Base-by-base conservation (phyloP, 2,797 vertebrate genomes). In the Loris lydekkerianus region DNA sequence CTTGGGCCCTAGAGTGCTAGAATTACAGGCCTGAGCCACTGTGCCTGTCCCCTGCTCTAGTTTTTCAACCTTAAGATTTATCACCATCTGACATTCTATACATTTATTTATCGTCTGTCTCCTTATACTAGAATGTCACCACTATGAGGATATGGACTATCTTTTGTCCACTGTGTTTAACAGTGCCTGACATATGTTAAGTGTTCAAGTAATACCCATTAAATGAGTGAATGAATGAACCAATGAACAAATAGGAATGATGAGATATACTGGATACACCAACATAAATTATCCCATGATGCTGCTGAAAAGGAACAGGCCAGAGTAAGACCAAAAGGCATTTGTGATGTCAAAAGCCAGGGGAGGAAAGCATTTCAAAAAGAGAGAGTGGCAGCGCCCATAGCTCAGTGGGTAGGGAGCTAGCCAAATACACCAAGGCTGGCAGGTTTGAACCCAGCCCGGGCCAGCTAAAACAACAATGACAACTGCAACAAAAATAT, bases 91-190 rank as follows among this genome's bases (percentile, higher is more conserved):
- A 65, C 60, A 10, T 31, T 37, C 27, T 58, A 69, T 40, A 21
- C 29, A 40, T 58, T 46, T 61, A 20, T 80, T 85, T 63, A 43
- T 14, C 25, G n/a, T 63, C 49, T 56, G 15, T 37, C 20, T 96
- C 56, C 43, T 34, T 70, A 46, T 0, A 4, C 43, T 89, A 82
- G 23, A 65, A 72, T 29, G 49, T 89, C 43, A 89, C 65, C 58
- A 67, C 43, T 31, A 34, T 4, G n/a, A 89, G 49, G 89, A 78
- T 49, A 81, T 53, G 63, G 73, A 75, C 29, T n/a, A 10, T 34
- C 60, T 69, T 92, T 69, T 89, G 60, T 76, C 89, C 86, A 86
- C 82, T 43, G 18, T 29, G 31, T 88, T 67, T 34, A 73, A 72
- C 29, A 56, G 63, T 78, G 21, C 75, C 34, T 49, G 25, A 37